Percentiles rank a stretch among this genome's conserved stretches.
These are phyloP conservation scores for Adelognathus sp. DNA, from an alignment of 2,888 invertebrate species.

Conservation along the genomic window DNA sequence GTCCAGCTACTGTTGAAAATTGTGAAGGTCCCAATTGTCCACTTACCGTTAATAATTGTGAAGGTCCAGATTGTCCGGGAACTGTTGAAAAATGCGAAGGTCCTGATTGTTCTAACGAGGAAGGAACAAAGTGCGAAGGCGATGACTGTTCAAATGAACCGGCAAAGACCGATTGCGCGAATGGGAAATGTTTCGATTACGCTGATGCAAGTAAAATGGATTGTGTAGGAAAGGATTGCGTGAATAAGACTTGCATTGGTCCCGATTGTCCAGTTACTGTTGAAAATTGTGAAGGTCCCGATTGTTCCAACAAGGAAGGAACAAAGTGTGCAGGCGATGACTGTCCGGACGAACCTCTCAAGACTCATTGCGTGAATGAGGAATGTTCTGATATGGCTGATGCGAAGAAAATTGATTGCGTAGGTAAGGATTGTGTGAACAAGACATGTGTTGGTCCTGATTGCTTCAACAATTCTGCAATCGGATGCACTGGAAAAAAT, in stretches of 20 bases:
- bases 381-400: slow-evolving; percentile 4
- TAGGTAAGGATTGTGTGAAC: slow-evolving; percentile 15
- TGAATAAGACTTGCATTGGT: too few relatives aligned
- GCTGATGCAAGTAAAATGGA: not conserved
- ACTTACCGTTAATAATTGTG: not conserved
- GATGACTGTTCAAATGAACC: not conserved
- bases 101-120: slow-evolving; percentile 7
- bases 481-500: not conserved
- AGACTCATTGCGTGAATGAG: not conserved
- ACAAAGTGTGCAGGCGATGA: slow-evolving; percentile 1
- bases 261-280: not conserved
- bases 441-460: not conserved
- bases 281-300: not conserved
- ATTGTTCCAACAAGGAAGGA: not conserved
- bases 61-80: not conserved
- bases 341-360: not conserved
- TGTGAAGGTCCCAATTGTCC: slow-evolving; percentile 15
- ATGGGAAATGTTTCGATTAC: slow-evolving; percentile 1
- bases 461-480: not conserved
- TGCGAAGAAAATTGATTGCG: not conserved
- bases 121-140: not conserved
- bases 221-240: slow-evolving; percentile 10
- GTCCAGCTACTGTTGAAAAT: too few relatives aligned
- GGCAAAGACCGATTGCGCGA: slow-evolving; percentile 7
- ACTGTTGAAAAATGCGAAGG: not conserved